Conservation (phyloP, 2,113 vertebrate genomes). For the Upupa epops region DNA sequence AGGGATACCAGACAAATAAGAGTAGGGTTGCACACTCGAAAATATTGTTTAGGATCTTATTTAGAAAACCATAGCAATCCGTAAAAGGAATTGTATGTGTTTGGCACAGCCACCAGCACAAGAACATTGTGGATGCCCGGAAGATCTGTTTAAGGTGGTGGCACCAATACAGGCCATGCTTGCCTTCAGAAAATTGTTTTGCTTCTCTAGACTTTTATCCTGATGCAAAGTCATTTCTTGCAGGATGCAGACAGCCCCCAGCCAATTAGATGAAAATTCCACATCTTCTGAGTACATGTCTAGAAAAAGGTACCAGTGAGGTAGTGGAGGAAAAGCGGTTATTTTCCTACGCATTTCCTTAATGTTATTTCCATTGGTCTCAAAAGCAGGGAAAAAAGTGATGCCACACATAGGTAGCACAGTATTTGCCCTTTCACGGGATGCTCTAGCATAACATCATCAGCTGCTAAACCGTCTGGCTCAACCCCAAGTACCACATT, state of each 20-base stretch:
- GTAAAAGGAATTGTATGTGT: not conserved
- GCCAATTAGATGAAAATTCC: conserved; percentile 21
- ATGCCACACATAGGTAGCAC: not conserved
- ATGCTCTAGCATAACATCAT: not conserved
- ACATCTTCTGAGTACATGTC: not conserved
- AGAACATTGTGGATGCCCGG: not conserved
- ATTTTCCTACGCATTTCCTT: not conserved
- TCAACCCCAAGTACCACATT: conserved; percentile 4
- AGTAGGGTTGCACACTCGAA: not conserved
- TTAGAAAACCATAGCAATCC: not conserved
- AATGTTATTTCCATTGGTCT: not conserved
- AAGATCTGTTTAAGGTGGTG: conserved; percentile 17
- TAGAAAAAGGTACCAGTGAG: not conserved
- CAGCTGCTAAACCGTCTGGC: not conserved
- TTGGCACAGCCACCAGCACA: not conserved
- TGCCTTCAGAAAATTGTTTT: conserved; percentile 32
- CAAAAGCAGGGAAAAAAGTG: not conserved
- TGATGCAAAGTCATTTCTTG: not conserved
- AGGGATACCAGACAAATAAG: not conserved
- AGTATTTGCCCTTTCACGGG: not conserved
- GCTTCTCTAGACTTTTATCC: not conserved
- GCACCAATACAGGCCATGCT: not conserved
- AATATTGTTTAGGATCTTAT: not conserved
- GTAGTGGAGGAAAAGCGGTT: not conserved
- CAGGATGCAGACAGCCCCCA: not conserved